phyloP scores from a whole-genome alignment of 2,888 invertebrate genomes.

The Lymantria dispar region DNA sequence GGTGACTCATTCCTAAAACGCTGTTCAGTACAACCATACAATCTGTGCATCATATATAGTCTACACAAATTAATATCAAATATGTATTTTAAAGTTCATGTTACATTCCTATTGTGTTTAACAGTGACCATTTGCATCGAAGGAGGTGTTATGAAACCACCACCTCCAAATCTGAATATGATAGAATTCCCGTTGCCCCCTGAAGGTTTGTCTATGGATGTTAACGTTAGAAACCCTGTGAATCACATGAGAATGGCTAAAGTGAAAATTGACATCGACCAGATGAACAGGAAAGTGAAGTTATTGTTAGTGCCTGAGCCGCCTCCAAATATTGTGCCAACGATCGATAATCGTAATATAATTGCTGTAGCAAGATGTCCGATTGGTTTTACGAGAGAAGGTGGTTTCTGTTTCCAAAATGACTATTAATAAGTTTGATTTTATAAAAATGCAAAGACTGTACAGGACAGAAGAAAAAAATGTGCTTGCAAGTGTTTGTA shows the following conservation, averaged over 20 bases:
- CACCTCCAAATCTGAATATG: neutral
- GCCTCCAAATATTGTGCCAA: constrained; percentile 1
- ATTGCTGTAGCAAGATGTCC: constrained; percentile 19
- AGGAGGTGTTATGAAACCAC: neutral
- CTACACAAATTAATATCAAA: neutral
- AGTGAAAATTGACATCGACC: constrained; percentile 4
- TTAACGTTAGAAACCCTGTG: neutral
- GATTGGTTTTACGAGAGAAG: neutral
- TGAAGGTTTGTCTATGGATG: constrained; percentile 3
- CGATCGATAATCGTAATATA: constrained; percentile 10
- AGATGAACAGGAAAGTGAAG: constrained; percentile 4
- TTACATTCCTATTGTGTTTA: neutral
- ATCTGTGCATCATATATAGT: neutral
- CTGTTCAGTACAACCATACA: neutral
- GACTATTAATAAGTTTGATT: neutral
- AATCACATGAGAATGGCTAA: neutral
- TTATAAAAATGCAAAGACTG: neutral
- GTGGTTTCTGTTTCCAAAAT: constrained; percentile 15
- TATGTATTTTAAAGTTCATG: neutral
- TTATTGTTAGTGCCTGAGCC: neutral
- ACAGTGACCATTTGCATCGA: neutral
- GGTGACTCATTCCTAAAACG: neutral
- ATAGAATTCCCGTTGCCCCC: constrained; percentile 2
- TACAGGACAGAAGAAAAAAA: no score
- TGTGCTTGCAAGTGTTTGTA: no score